A percentile compares a stretch with the other conserved stretches of the same genome.
Conservation (phyloP, 2,888 invertebrate species). For the Metalampra italica region DNA sequence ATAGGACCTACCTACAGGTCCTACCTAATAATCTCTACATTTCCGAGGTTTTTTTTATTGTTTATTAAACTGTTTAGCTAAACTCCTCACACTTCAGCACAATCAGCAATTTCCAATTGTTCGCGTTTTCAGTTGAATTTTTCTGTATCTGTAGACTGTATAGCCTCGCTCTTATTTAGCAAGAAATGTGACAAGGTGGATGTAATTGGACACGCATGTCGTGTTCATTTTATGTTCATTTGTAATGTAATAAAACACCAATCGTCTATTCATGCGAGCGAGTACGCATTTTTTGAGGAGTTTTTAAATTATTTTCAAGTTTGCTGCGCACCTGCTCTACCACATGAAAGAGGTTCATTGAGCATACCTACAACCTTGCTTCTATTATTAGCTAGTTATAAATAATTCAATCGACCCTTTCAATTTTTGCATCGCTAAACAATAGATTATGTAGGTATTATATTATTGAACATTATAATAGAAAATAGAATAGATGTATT, state of each 20-base stretch:
- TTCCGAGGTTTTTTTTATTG: no score
- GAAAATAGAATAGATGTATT: no score
- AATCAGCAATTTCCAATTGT: no score
- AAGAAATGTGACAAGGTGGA: neutral
- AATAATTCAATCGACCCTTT: constrained; percentile 7
- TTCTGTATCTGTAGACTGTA: neutral
- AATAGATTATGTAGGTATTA: neutral
- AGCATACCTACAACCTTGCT: constrained; percentile 4
- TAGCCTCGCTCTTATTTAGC: neutral
- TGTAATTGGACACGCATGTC: constrained; percentile 9
- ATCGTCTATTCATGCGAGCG: neutral
- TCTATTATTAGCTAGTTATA: constrained; percentile 8
- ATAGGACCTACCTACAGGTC: no score
- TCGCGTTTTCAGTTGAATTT: neutral
- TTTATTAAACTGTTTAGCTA: no score
- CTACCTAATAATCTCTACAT: no score
- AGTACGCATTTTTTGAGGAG: neutral
- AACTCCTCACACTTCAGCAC: no score
- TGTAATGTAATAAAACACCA: constrained; percentile 23
- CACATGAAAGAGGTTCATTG: constrained; percentile 15
- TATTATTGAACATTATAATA: no score
- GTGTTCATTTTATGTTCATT: constrained; percentile 10
- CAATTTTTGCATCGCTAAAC: constrained; percentile 1
- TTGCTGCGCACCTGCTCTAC: constrained; percentile 16
- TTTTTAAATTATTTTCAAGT: constrained; percentile 21